These are phyloP conservation scores for Barbus barbus DNA, from an alignment of 2,113 vertebrate species.

Conservation along the genomic window DNA sequence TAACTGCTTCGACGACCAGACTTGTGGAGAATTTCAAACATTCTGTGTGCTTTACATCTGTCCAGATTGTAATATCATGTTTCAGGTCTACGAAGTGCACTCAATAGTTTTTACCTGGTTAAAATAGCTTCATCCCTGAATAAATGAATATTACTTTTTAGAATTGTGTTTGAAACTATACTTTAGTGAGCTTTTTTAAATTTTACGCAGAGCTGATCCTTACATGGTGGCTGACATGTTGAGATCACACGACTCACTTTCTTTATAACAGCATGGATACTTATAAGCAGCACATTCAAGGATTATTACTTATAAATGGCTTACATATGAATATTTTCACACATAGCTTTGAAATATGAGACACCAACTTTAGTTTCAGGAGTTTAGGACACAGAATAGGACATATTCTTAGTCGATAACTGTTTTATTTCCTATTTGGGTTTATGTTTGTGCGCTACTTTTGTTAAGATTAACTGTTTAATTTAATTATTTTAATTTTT, in stretches of 20 bases:
- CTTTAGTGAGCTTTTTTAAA: neutral
- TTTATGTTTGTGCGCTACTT: too few species aligned
- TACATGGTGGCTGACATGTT: neutral
- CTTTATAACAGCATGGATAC: neutral
- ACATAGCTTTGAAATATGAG: too few species aligned
- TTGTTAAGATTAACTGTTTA: too few species aligned
- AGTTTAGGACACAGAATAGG: too few species aligned
- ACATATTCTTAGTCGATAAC: too few species aligned
- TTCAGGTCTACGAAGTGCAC: neutral
- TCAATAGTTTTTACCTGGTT: neutral
- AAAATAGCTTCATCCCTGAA: neutral
- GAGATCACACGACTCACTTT: neutral
- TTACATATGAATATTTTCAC: too few species aligned
- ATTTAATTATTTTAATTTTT: too few species aligned
- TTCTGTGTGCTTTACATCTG: neutral
- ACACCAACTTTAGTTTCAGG: too few species aligned
- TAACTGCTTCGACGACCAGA: conserved; percentile 4
- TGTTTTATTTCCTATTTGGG: too few species aligned
- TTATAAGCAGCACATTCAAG: too few species aligned
- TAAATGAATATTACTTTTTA: neutral
- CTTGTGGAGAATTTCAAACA: neutral
- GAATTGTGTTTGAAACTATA: neutral
- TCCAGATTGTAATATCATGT: neutral
- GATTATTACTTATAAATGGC: too few species aligned
- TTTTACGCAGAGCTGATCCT: neutral